phyloP scores from a whole-genome alignment of 2,797 vertebrate genomes.

The Cuniculus paca region DNA sequence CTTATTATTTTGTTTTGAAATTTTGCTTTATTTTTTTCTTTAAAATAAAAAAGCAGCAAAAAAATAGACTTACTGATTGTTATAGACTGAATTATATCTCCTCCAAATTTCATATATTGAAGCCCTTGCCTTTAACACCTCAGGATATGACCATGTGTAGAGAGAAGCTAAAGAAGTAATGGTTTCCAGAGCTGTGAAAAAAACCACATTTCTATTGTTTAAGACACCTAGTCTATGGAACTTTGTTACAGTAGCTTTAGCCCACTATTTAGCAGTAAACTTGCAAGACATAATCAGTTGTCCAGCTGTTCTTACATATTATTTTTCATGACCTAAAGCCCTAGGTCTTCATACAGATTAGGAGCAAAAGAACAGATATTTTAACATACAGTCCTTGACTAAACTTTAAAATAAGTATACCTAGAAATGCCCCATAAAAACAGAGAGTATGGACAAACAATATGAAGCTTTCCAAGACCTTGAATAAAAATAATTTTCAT shows the following conservation, averaged over 20 bases:
- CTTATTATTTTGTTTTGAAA: background rate
- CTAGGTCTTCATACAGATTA: background rate
- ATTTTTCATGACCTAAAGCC: slow-evolving; percentile 1
- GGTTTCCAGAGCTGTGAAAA: background rate
- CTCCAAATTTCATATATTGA: background rate
- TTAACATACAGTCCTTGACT: background rate
- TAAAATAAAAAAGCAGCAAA: background rate
- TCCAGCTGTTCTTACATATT: background rate
- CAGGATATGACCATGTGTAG: background rate
- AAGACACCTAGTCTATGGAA: background rate
- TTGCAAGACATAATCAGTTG: background rate
- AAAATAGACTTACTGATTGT: background rate
- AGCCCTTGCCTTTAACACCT: background rate
- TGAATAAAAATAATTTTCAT: background rate
- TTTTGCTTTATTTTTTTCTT: too few relatives aligned
- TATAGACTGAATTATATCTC: background rate
- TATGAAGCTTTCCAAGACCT: background rate
- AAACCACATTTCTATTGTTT: background rate
- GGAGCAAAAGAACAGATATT: background rate
- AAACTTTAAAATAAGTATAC: slow-evolving; percentile 2
- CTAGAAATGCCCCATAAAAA: slow-evolving; percentile 23
- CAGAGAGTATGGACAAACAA: background rate
- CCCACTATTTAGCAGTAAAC: background rate
- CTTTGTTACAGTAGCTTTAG: background rate
- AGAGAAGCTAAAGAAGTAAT: background rate